Conservation (phyloP, 2,113 vertebrate species). For the Oceanites oceanicus region DNA sequence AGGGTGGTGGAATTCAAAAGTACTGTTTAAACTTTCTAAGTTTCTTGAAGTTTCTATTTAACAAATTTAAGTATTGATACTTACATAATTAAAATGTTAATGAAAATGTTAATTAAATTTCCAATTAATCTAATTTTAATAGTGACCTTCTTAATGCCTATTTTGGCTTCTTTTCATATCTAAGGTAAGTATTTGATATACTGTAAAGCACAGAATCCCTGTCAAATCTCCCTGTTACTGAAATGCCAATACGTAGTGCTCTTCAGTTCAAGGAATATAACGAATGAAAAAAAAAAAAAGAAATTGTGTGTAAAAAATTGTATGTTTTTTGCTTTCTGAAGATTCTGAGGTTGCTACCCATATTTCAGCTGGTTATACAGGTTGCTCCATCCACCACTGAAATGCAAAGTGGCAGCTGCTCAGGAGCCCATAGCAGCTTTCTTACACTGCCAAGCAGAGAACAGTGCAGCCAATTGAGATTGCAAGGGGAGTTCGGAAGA, state of each 20-base stretch:
- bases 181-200: background rate
- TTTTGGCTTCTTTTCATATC: background rate
- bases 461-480: background rate
- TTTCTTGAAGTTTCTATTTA: background rate
- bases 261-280: background rate
- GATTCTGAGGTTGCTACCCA: background rate
- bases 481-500: background rate
- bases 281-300: background rate
- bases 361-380: background rate
- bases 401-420: background rate
- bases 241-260: background rate
- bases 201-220: background rate
- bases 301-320: background rate
- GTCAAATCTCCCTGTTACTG: background rate
- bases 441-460: background rate
- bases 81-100: background rate
- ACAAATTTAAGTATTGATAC: background rate
- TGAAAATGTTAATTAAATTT: background rate
- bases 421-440: background rate
- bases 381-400: background rate
- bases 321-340: background rate
- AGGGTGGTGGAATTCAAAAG: background rate
- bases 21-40: background rate
- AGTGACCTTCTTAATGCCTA: background rate
- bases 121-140: background rate